phyloP scores from a whole-genome alignment of 2,888 invertebrate species.

The Sarcophaga variegata region DNA sequence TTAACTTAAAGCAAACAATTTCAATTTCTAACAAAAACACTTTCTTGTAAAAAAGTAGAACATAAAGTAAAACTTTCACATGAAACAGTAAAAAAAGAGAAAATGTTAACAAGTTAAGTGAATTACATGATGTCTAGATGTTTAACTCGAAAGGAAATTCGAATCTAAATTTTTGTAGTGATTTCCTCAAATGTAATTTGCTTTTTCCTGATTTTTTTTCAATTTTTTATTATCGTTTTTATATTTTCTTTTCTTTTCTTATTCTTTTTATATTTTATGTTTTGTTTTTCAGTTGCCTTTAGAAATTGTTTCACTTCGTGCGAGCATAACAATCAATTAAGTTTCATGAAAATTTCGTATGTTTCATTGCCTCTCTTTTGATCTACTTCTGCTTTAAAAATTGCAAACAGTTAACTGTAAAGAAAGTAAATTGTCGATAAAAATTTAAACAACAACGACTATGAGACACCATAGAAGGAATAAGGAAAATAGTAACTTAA shows the following conservation, averaged over 20 bases:
- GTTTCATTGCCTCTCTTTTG: constrained; percentile 27
- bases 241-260: background rate
- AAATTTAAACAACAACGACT: background rate
- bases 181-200: constrained; percentile 55
- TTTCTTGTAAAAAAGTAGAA: background rate
- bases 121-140: constrained; percentile 56
- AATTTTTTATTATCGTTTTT: background rate
- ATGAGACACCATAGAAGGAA: too few species aligned
- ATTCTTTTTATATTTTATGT: background rate
- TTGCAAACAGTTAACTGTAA: background rate
- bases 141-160: constrained; percentile 57
- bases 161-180: constrained; percentile 52
- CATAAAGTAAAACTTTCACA: constrained; percentile 18
- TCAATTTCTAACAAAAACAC: constrained; percentile 6
- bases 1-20: background rate
- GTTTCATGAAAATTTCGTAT: constrained; percentile 34
- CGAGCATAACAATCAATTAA: constrained; percentile 22
- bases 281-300: too few species aligned
- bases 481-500: too few species aligned
- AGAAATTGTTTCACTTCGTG: background rate
- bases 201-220: constrained; percentile 52
- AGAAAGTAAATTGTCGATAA: background rate
- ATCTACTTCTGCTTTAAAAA: background rate
- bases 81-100: background rate
- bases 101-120: constrained; percentile 35